Evolutionary conservation across 2,113 vertebrate genomes (phyloP).

Genomic region (Periophthalmus modestus): DNA sequence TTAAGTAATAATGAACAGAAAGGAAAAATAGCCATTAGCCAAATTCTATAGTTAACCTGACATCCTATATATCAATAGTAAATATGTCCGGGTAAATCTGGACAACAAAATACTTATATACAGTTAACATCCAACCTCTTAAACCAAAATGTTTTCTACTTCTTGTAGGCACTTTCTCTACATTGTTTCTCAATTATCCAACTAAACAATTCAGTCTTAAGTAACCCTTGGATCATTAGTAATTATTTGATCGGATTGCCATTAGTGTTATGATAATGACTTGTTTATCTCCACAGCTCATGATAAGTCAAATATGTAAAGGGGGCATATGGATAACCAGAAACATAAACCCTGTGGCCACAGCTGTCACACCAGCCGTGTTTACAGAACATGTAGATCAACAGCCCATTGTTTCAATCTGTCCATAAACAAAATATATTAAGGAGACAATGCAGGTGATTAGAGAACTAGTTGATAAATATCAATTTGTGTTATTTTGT

Average conservation of each 20-base stretch:
- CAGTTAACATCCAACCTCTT: too few species aligned
- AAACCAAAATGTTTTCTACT: neutral
- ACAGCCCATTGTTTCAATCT: constrained; percentile 5
- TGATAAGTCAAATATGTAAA: constrained; percentile 9
- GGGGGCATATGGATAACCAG: constrained; percentile 6
- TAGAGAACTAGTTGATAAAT: too few species aligned
- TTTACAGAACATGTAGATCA: neutral
- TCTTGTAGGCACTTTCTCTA: neutral
- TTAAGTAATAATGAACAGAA: too few species aligned
- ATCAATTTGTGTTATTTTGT: too few species aligned
- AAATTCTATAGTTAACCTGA: too few species aligned
- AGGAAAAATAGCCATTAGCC: too few species aligned
- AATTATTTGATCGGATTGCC: neutral
- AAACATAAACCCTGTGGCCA: constrained; percentile 4
- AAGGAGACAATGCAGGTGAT: neutral
- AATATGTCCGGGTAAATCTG: too few species aligned
- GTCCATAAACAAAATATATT: neutral
- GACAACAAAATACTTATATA: too few species aligned
- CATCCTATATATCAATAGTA: too few species aligned
- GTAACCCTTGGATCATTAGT: neutral
- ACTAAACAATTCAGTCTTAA: neutral
- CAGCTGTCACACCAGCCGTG: neutral
- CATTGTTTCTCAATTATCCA: neutral
- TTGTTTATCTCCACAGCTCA: constrained; percentile 2
- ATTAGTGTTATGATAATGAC: neutral